Evolutionary conservation across 2,113 vertebrate species (phyloP).

Genomic region (Plectropomus leopardus): DNA sequence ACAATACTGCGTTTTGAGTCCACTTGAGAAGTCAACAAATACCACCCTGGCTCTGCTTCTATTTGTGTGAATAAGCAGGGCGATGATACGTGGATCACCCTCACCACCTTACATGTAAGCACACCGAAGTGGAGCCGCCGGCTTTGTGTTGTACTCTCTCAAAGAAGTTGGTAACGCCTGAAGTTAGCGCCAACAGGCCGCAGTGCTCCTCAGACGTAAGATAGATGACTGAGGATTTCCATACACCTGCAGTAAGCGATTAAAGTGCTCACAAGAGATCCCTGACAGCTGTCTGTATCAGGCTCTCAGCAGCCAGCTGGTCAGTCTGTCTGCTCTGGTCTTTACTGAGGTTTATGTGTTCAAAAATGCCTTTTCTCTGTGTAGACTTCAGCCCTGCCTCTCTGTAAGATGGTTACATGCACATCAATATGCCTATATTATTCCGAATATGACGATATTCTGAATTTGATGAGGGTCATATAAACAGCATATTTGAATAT

Average conservation of each 20-base stretch:
- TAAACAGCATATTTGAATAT: no score
- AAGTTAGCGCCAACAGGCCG: slow-evolving; percentile 28
- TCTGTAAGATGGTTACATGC: no score
- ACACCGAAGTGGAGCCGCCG: slow-evolving; percentile 13
- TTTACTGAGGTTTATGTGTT: not conserved
- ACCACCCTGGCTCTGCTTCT: not conserved
- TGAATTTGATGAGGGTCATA: no score
- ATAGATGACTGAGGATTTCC: slow-evolving; percentile 53
- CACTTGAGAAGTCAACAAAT: slow-evolving; percentile 34
- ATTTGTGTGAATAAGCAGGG: slow-evolving; percentile 24
- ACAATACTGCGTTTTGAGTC: slow-evolving; percentile 7
- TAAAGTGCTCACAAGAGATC: slow-evolving; percentile 47
- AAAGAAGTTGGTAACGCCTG: slow-evolving; percentile 39
- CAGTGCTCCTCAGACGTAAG: slow-evolving; percentile 32
- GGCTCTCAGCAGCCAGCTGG: slow-evolving; percentile 20
- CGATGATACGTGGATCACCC: slow-evolving; percentile 18
- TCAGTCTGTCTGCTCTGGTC: slow-evolving; percentile 4
- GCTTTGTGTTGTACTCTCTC: slow-evolving; percentile 41
- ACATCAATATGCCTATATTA: no score
- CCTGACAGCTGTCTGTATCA: slow-evolving; percentile 32
- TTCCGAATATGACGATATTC: no score
- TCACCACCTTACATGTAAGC: slow-evolving; percentile 15
- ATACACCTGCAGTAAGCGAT: slow-evolving; percentile 30
- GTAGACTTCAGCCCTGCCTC: not conserved
- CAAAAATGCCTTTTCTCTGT: slow-evolving; percentile 14